phyloP scores from a whole-genome alignment of 2,888 invertebrate species.

The Oscheius sp. region DNA sequence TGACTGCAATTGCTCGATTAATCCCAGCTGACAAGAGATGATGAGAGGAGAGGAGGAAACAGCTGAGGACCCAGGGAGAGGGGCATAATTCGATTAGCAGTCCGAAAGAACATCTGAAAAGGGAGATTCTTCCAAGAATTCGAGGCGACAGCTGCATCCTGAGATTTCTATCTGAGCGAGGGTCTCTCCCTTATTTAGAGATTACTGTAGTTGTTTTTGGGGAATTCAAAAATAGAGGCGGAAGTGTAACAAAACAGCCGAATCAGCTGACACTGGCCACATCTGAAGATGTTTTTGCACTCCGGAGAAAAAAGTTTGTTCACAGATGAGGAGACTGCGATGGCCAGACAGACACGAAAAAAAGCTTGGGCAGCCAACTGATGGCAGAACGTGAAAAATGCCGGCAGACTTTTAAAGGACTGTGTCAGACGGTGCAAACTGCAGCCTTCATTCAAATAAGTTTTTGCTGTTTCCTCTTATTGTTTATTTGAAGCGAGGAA shows the following conservation, averaged over 20 bases:
- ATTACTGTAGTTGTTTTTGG: not conserved
- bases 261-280: not conserved
- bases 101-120: no score
- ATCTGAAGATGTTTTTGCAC: no score
- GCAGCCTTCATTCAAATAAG: no score
- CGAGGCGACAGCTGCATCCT: not conserved
- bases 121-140: no score
- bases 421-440: not conserved
- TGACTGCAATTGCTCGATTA: not conserved
- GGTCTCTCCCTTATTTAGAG: not conserved
- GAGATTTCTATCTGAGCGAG: no score
- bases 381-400: not conserved
- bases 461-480: no score
- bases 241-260: not conserved
- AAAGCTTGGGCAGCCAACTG: not conserved
- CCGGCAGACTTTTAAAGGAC: not conserved
- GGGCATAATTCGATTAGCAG: not conserved
- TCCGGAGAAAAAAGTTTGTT: not conserved
- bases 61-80: not conserved
- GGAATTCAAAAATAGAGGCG: not conserved
- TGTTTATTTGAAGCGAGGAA: not conserved
- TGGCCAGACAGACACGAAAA: not conserved
- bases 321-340: not conserved
- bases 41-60: not conserved
- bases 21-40: conserved; percentile 17